Base-by-base conservation (phyloP, 2,888 invertebrate genomes). In the Netelia fuscicornis region DNA sequence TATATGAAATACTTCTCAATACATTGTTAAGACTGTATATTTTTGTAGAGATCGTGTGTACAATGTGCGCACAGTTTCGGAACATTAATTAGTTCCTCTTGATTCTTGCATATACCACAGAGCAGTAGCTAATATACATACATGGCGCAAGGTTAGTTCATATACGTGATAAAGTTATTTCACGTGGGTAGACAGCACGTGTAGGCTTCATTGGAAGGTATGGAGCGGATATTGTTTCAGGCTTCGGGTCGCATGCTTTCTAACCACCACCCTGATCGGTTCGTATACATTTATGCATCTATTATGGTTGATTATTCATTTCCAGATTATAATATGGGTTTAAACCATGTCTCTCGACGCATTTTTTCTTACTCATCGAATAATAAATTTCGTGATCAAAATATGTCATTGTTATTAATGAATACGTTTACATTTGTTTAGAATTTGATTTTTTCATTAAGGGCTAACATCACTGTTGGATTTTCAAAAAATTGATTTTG, bases 61-160 rank as follows among this genome's bases (percentile, higher is more conserved):
- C 10, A 23, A 56, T 25, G 42, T 37, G n/a, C 58, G 44, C 76
- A 44, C 13, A 65, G 76, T 81, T 81, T 81, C 20, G 42, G 70
- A 70, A 81, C 76, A 64, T 70, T 76, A 76, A 81, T 81, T 81
- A 81, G 56, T 64, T 81, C 42, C 56, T 58, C 74, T 81, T 68
- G 74, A 76, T 76, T 81, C 54, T 65, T 54, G 74, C 54, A 70
- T 20, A 70, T 30, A 44, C 20, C 54, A 44, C 58, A 62, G 52
- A 54, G 54, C 3, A n/a, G 62, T 2, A n/a, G 48, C 64, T 76
- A 52, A 74, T 81, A 37, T 17, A 81, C 67, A 74, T 17, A 81
- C 67, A 74, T 25, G 52, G 56, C 42, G 58, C 9, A 42, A 44
- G 65, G 23, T 70, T 52, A n/a, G 42, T 58, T 3, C 20, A 5